A percentile compares a stretch with the other conserved stretches of the same genome.
Conservation (phyloP, 2,888 invertebrate species). For the Papilio gigon region DNA sequence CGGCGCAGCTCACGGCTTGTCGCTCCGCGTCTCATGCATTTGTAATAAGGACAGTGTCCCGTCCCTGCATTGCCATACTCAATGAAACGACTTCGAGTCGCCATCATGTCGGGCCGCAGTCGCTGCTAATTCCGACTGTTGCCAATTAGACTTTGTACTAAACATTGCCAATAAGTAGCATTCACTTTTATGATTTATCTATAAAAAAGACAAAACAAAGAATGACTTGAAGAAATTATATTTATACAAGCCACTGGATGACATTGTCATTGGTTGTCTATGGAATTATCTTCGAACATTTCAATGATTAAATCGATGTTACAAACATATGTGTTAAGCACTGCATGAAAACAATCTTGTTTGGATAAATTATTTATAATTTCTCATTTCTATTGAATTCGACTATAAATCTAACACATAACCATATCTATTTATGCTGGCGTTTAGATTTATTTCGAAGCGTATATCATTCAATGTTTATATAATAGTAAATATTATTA, state of each 20-base stretch:
- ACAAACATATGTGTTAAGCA: too few relatives aligned
- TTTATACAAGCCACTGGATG: too few relatives aligned
- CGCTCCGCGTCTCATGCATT: slow-evolving; percentile 64
- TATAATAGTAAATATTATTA: slow-evolving; percentile 34
- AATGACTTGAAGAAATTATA: too few relatives aligned
- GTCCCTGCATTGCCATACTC: slow-evolving; percentile 46
- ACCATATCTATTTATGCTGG: background rate
- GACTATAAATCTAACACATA: too few relatives aligned
- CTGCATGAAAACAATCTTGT: too few relatives aligned
- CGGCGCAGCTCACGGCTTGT: slow-evolving; percentile 64
- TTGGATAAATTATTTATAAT: too few relatives aligned
- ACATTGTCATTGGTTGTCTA: too few relatives aligned
- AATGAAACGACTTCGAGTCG: slow-evolving; percentile 55
- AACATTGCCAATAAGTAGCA: slow-evolving; percentile 25
- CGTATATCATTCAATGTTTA: slow-evolving; percentile 20
- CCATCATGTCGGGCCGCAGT: slow-evolving; percentile 45
- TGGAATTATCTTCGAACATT: too few relatives aligned
- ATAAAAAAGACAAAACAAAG: too few relatives aligned
- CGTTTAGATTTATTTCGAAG: background rate
- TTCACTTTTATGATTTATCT: background rate
- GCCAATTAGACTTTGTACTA: slow-evolving; percentile 60
- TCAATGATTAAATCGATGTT: too few relatives aligned
- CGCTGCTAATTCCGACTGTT: slow-evolving; percentile 43
- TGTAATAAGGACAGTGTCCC: slow-evolving; percentile 61
- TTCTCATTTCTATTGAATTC: too few relatives aligned